phyloP scores from a whole-genome alignment of 1,140 invertebrate genomes.

The Hycleus cichorii region DNA sequence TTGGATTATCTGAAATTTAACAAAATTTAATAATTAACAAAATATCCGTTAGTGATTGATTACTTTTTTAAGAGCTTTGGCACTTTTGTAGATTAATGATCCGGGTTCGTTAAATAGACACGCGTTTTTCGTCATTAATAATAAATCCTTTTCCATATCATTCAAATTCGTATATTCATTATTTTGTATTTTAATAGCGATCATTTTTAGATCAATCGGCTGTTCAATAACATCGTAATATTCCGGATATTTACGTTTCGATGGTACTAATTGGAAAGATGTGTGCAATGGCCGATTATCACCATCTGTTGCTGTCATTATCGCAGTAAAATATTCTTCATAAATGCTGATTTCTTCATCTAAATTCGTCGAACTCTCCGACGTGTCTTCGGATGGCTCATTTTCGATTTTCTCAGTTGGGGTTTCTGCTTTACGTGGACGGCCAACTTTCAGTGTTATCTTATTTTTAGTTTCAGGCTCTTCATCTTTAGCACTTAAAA shows the following conservation, averaged over 20 bases:
- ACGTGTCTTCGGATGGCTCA: constrained; percentile 53
- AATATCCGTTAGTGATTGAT: not conserved
- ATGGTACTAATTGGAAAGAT: constrained; percentile 85
- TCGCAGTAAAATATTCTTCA: constrained; percentile 75
- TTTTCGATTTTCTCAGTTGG: constrained; percentile 40
- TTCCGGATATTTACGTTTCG: constrained; percentile 87
- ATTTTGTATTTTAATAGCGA: constrained; percentile 85
- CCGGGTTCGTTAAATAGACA: constrained; percentile 95
- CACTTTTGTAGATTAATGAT: constrained; percentile 94
- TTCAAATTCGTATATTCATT: constrained; percentile 65
- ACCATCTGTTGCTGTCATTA: constrained; percentile 68
- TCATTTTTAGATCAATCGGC: constrained; percentile 91
- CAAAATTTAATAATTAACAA: constrained; percentile 32
- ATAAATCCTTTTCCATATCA: constrained; percentile 86
- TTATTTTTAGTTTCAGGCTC: constrained; percentile 48
- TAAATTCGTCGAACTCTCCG: constrained; percentile 57
- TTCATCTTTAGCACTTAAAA: constrained; percentile 45
- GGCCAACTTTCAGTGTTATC: constrained; percentile 49
- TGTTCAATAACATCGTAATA: constrained; percentile 95
- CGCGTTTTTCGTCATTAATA: constrained; percentile 90
- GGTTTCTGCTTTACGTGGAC: constrained; percentile 37
- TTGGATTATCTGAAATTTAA: constrained; percentile 34
- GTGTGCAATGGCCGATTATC: constrained; percentile 74
- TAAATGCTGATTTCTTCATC: constrained; percentile 62
- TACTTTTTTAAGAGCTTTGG: constrained; percentile 79